A percentile compares a stretch with the other conserved stretches of the same genome.
Conservation (phyloP, 2,797 vertebrate genomes). For the Sebastes taczanowskii region DNA sequence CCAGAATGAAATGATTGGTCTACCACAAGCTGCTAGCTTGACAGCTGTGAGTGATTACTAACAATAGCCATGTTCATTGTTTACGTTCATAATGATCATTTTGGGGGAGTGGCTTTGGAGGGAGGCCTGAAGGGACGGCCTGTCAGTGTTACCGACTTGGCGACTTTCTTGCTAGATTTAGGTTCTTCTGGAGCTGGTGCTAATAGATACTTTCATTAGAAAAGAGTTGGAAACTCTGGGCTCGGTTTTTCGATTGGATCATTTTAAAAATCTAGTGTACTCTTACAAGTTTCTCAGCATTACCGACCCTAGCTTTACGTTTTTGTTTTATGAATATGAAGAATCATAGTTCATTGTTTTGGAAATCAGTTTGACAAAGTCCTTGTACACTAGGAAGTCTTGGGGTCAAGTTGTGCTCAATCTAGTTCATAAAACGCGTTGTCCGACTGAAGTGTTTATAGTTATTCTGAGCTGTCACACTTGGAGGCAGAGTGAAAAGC, state of each 20-base stretch:
- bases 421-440: neutral
- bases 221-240: neutral
- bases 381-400: neutral
- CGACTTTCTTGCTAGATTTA: no score
- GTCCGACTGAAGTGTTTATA: neutral
- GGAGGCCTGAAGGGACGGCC: no score
- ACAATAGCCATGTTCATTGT: no score
- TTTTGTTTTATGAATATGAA: neutral
- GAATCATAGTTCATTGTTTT: neutral
- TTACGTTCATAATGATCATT: no score
- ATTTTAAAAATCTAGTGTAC: no score
- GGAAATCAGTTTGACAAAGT: neutral
- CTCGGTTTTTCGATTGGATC: no score
- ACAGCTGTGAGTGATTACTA: no score
- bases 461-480: neutral
- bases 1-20: no score
- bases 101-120: no score
- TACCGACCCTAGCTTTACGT: neutral
- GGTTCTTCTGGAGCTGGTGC: neutral
- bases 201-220: rapidly evolving
- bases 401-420: neutral
- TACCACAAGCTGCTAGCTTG: no score
- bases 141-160: no score
- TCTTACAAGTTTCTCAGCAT: neutral
- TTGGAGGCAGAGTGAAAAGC: neutral